These are phyloP conservation scores for Dascillus cervinus DNA, from an alignment of 2,888 invertebrate genomes.

Conservation along the genomic window DNA sequence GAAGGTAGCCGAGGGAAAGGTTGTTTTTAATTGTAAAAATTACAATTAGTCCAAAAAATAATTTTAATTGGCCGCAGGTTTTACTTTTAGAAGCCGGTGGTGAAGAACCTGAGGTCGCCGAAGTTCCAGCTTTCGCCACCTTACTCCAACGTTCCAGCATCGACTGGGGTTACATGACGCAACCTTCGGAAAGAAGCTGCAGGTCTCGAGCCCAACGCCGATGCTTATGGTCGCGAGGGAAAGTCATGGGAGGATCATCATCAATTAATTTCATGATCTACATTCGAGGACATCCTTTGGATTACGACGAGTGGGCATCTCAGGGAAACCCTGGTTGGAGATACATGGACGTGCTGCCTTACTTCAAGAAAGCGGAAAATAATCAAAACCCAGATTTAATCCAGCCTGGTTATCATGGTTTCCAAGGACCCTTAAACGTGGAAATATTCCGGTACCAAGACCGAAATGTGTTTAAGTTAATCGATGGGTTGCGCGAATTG, in stretches of 20 bases:
- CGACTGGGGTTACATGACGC: conserved; percentile 65
- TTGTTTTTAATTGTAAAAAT: too few species aligned
- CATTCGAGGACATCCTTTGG: conserved; percentile 50
- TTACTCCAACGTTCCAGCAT: conserved; percentile 52
- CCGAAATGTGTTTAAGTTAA: conserved; percentile 47
- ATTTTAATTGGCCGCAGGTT: conserved; percentile 42
- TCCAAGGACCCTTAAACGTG: conserved; percentile 56
- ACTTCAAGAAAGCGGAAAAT: conserved; percentile 61
- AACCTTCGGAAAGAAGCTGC: conserved; percentile 55
- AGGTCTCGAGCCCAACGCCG: conserved; percentile 49
- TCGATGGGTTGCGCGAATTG: conserved; percentile 54
- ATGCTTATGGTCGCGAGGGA: conserved; percentile 56
- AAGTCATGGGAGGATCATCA: conserved; percentile 61
- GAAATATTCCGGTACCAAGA: conserved; percentile 58
- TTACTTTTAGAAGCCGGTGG: conserved; percentile 59
- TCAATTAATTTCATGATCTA: conserved; percentile 62
- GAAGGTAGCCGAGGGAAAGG: too few species aligned
- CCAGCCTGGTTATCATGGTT: conserved; percentile 51
- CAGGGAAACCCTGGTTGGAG: conserved; percentile 58
- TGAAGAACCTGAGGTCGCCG: conserved; percentile 59
- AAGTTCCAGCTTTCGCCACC: conserved; percentile 58
- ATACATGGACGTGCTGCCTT: conserved; percentile 57
- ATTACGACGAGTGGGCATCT: conserved; percentile 59
- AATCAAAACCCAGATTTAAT: conserved; percentile 50
- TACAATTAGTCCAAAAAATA: too few species aligned